A percentile compares a stretch with the other conserved stretches of the same genome.
Conservation (phyloP, 2,888 invertebrate species). For the Drosophila cyrtoloma region DNA sequence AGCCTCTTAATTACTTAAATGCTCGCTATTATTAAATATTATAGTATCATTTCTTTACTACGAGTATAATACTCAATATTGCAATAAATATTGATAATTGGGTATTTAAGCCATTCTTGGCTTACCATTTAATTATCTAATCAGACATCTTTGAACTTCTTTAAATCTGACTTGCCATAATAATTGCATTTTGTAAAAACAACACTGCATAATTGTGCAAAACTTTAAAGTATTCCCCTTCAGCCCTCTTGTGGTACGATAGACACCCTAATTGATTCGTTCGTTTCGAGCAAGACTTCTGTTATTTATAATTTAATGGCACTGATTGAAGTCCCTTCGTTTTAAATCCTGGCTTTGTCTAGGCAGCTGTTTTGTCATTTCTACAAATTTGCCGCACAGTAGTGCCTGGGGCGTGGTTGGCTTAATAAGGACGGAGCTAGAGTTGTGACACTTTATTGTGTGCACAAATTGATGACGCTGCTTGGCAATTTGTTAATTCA, state of each 20-base stretch:
- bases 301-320: constrained; percentile 19
- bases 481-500: constrained; percentile 56
- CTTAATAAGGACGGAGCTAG: neutral
- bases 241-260: neutral
- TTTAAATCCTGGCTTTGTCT: constrained; percentile 29
- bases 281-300: neutral
- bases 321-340: constrained; percentile 34
- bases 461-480: constrained; percentile 54
- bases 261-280: neutral
- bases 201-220: neutral
- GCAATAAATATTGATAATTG: neutral
- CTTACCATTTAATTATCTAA: neutral
- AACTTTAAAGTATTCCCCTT: neutral
- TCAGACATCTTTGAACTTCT: neutral
- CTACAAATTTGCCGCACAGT: neutral
- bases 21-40: neutral
- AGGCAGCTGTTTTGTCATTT: constrained; percentile 7
- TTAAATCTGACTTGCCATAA: neutral
- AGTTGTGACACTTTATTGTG: constrained; percentile 18
- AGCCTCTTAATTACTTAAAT: neutral
- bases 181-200: neutral
- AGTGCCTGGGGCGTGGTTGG: neutral
- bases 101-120: neutral
- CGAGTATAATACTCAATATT: neutral
- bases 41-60: neutral